These are phyloP conservation scores for Mesoligia furuncula DNA, from an alignment of 2,888 invertebrate species.

Conservation along the genomic window DNA sequence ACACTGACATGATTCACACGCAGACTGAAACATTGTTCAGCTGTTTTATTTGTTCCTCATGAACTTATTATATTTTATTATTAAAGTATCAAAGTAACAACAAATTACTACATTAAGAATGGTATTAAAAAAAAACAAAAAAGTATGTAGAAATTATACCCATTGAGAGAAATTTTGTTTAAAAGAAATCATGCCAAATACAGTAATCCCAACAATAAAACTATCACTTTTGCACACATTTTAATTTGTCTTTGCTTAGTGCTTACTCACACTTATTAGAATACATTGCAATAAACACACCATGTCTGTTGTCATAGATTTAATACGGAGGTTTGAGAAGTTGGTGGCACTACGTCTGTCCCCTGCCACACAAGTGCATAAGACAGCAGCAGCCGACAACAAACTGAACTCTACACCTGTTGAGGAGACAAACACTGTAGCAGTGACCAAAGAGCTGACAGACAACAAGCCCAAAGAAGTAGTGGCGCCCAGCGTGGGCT, in stretches of 20 bases:
- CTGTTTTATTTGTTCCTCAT: neutral
- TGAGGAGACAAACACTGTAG: constrained; percentile 62
- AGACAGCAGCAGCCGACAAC: constrained; percentile 36
- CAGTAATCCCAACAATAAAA: neutral
- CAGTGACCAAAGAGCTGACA: constrained; percentile 17
- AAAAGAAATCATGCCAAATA: neutral
- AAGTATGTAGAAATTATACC: neutral
- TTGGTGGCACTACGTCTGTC: constrained; percentile 73
- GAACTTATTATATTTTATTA: neutral
- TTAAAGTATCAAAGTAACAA: neutral
- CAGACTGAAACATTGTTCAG: constrained; percentile 6
- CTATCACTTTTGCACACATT: neutral
- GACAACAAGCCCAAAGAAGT: constrained; percentile 48
- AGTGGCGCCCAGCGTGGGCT: constrained; percentile 71
- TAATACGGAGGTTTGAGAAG: constrained; percentile 82
- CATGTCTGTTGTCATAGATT: constrained; percentile 69
- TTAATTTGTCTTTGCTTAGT: neutral
- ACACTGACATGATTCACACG: neutral
- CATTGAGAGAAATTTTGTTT: neutral
- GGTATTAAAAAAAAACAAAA: neutral
- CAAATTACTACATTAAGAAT: neutral
- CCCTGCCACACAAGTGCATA: constrained; percentile 64
- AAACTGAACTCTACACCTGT: constrained; percentile 69
- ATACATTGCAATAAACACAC: neutral
- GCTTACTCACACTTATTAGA: neutral